Conservation (phyloP, 2,888 invertebrate genomes). For the Leptopterna dolabrata region DNA sequence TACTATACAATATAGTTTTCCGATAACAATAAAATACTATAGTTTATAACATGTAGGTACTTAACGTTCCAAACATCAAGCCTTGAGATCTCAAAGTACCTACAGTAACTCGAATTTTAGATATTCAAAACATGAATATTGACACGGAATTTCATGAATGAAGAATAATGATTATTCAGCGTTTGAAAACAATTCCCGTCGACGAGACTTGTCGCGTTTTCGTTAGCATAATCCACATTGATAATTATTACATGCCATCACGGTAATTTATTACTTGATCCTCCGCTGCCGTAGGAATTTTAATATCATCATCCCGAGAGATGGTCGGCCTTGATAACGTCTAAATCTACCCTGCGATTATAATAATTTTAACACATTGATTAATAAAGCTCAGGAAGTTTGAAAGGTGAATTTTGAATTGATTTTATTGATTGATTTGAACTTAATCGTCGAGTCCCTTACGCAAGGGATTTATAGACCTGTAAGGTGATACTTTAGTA, state of each 20-base stretch:
- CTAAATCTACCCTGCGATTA: neutral
- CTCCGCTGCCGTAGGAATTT: neutral
- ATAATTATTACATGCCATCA: slow-evolving; percentile 35
- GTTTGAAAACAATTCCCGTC: neutral
- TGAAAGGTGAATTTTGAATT: neutral
- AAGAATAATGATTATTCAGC: neutral
- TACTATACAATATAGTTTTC: no score
- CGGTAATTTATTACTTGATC: neutral
- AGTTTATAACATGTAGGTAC: no score
- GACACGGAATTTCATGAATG: neutral
- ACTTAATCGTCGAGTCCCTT: no score
- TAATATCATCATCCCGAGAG: neutral
- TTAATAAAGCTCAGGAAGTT: neutral
- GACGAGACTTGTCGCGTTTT: neutral
- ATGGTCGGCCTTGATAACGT: neutral
- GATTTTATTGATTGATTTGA: no score
- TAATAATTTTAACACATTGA: neutral
- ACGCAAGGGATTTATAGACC: no score
- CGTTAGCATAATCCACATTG: slow-evolving; percentile 6
- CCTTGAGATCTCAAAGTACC: no score
- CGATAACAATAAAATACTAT: no score
- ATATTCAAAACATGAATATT: neutral
- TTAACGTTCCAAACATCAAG: no score
- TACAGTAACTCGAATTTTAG: no score
- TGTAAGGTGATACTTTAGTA: no score